Evolutionary conservation across 1,140 invertebrate genomes (phyloP).

Genomic region (Marisa cornuarietis): DNA sequence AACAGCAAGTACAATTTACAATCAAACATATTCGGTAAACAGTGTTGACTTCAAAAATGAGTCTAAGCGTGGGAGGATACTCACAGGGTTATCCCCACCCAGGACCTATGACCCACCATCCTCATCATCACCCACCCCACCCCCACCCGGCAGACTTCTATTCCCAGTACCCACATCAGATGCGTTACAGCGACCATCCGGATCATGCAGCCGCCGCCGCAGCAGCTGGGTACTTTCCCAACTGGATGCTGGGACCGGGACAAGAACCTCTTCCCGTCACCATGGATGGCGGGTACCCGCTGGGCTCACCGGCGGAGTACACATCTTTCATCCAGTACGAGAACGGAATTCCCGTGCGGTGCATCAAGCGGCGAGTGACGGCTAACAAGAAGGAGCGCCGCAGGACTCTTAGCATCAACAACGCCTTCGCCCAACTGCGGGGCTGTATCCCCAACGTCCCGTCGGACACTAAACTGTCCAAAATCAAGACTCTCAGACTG

Average conservation of each 20-base stretch:
- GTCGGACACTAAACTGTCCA: slow-evolving; percentile 87
- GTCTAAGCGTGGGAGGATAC: slow-evolving; percentile 44
- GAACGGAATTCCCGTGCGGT: slow-evolving; percentile 43
- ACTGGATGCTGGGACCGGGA: slow-evolving; percentile 38
- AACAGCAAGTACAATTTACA: too few relatives aligned
- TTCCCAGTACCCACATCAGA: slow-evolving; percentile 30
- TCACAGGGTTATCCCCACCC: slow-evolving; percentile 43
- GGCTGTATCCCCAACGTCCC: slow-evolving; percentile 97
- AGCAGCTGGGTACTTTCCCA: slow-evolving; percentile 35
- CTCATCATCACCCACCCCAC: slow-evolving; percentile 30
- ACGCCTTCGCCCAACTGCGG: slow-evolving; percentile 88
- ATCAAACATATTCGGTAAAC: too few relatives aligned
- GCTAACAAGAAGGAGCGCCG: slow-evolving; percentile 93
- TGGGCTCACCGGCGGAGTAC: slow-evolving; percentile 31
- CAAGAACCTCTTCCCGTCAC: slow-evolving; percentile 23
- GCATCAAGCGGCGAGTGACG: slow-evolving; percentile 55
- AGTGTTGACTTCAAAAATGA: slow-evolving; percentile 25
- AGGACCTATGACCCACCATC: slow-evolving; percentile 30
- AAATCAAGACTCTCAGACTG: slow-evolving; percentile 70
- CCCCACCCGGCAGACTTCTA: slow-evolving; percentile 32
- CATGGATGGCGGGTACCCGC: slow-evolving; percentile 24
- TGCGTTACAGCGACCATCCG: slow-evolving; percentile 27
- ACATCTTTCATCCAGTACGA: slow-evolving; percentile 47
- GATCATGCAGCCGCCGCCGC: slow-evolving; percentile 16
- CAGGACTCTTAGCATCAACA: slow-evolving; percentile 92